Conservation (phyloP, 2,888 invertebrate genomes). For the Quadroppia sp. region DNA sequence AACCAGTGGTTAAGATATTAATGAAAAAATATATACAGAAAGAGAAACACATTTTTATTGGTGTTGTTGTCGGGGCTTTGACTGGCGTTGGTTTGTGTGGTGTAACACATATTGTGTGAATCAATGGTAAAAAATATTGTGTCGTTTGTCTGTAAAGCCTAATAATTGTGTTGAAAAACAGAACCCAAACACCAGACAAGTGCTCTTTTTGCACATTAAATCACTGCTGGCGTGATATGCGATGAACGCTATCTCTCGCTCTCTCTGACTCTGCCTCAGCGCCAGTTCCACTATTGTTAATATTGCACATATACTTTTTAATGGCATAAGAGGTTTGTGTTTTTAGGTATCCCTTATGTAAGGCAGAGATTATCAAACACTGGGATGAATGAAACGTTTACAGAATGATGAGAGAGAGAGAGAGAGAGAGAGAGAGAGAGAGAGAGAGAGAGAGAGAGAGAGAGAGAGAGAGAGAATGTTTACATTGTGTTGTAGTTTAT, state of each 20-base stretch:
- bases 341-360: no score
- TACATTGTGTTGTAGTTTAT: no score
- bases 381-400: not conserved
- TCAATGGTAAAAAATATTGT: slow-evolving; percentile 15
- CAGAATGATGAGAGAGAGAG: not conserved
- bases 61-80: not conserved
- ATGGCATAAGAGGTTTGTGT: no score
- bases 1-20: not conserved
- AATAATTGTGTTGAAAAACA: slow-evolving; percentile 19
- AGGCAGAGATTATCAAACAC: no score
- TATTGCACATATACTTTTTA: no score
- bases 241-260: no score
- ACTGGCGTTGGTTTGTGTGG: not conserved
- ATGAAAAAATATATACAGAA: no score
- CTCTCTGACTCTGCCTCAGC: no score
- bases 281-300: not conserved
- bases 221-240: no score
- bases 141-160: slow-evolving; percentile 1
- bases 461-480: no score
- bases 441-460: no score
- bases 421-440: no score
- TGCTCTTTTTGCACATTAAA: not conserved
- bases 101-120: not conserved
- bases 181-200: not conserved
- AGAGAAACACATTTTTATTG: not conserved